Evolutionary conservation across 2,797 vertebrate genomes (phyloP).

Genomic region (Falco cherrug): DNA sequence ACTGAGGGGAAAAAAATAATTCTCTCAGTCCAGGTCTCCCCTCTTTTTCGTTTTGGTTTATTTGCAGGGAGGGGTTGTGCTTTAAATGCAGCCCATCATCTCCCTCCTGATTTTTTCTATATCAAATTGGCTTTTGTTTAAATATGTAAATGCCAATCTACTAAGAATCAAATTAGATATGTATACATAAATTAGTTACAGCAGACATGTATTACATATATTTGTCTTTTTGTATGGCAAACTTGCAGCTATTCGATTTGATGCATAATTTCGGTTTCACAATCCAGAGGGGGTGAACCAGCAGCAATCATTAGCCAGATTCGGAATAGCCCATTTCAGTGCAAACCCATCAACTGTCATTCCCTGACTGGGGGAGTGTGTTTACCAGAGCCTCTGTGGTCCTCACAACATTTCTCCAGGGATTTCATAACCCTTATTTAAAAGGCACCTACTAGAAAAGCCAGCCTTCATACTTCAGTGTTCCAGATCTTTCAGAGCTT

Average conservation of each 20-base stretch:
- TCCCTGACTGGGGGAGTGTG: fast-evolving
- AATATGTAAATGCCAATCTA: neutral
- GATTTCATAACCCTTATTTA: neutral
- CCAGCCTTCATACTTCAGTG: neutral
- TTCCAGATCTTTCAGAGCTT: neutral
- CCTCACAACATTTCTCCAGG: neutral
- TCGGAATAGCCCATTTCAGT: neutral
- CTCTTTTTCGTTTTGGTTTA: neutral
- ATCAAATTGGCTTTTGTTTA: neutral
- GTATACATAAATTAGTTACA: neutral
- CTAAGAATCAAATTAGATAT: neutral
- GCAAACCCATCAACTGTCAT: neutral
- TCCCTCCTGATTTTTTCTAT: neutral
- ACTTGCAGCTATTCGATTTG: neutral
- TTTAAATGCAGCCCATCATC: neutral
- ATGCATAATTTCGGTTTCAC: neutral
- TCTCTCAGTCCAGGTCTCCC: neutral
- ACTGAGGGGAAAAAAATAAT: neutral
- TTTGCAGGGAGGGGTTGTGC: neutral
- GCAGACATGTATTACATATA: neutral
- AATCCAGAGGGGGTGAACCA: neutral
- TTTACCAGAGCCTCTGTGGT: neutral
- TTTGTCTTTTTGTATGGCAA: neutral
- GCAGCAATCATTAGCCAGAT: neutral
- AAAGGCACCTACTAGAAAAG: neutral